Conservation (phyloP, 2,888 invertebrate species). For the Mechanitis mazaeus region DNA sequence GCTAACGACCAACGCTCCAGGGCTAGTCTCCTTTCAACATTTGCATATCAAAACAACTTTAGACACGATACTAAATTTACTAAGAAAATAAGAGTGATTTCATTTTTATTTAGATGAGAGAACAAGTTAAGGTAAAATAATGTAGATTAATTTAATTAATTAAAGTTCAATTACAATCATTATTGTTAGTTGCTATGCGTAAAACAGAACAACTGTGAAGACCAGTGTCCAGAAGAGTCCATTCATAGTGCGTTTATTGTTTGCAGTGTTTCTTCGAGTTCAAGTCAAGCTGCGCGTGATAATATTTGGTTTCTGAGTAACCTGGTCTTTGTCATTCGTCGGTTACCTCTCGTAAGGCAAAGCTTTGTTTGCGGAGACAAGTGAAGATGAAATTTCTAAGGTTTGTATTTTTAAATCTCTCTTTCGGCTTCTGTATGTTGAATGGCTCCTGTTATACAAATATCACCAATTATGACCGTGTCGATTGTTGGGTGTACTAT, state of each 20-base stretch:
- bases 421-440: slow-evolving; percentile 69
- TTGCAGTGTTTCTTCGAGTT: slow-evolving; percentile 37
- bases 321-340: slow-evolving; percentile 57
- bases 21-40: slow-evolving; percentile 31
- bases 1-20: slow-evolving; percentile 58
- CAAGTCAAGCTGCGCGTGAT: slow-evolving; percentile 64
- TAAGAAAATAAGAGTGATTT: background rate
- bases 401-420: slow-evolving; percentile 66
- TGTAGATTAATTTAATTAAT: no score
- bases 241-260: slow-evolving; percentile 43
- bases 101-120: background rate
- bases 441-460: slow-evolving; percentile 68
- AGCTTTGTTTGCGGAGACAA: slow-evolving; percentile 56
- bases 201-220: slow-evolving; percentile 19
- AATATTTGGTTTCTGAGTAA: slow-evolving; percentile 67
- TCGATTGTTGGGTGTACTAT: slow-evolving; percentile 35
- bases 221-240: slow-evolving; percentile 26
- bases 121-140: background rate
- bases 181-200: slow-evolving; percentile 21
- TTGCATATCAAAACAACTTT: slow-evolving; percentile 15
- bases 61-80: background rate
- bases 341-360: slow-evolving; percentile 57
- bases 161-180: background rate
- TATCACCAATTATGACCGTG: slow-evolving; percentile 59
- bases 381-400: slow-evolving; percentile 58